Percentiles rank a stretch among this genome's conserved stretches.
Conservation (phyloP, 2,797 vertebrate genomes). For the Eulemur coronatus region DNA sequence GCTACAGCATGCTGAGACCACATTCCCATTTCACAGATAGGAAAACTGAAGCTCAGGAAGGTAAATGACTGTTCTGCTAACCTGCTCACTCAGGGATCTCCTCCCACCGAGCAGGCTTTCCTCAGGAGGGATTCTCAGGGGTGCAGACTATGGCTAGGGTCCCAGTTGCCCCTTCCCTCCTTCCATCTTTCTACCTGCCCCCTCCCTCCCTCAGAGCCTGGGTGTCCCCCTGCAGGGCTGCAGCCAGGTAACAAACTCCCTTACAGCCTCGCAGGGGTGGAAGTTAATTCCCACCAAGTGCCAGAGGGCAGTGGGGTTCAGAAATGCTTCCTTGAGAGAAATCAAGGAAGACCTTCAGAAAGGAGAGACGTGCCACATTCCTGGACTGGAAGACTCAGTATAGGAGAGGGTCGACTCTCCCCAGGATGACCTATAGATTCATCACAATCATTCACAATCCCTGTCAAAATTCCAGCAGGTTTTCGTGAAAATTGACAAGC, state of each 20-base stretch:
- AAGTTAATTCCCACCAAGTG: background rate
- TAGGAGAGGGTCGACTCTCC: accelerated
- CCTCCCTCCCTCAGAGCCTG: background rate
- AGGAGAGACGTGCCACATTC: background rate
- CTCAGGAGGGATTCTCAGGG: background rate
- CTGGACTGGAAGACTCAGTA: background rate
- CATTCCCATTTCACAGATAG: background rate
- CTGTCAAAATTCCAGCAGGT: background rate
- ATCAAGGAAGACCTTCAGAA: background rate
- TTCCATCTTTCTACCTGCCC: background rate
- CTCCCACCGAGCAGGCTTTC: background rate
- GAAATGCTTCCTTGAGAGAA: background rate
- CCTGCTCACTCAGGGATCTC: background rate
- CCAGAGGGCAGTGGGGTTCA: background rate
- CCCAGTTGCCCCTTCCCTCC: background rate
- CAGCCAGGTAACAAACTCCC: background rate
- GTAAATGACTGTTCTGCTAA: background rate
- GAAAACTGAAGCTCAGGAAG: background rate
- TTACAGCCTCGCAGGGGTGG: background rate
- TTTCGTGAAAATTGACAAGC: background rate
- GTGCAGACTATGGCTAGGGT: background rate
- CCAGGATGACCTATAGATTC: background rate
- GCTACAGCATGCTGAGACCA: background rate
- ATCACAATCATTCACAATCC: background rate
- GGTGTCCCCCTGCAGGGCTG: background rate